Evolutionary conservation across 2,888 invertebrate species (phyloP).

Genomic region (Pachycephus smyrnensis): DNA sequence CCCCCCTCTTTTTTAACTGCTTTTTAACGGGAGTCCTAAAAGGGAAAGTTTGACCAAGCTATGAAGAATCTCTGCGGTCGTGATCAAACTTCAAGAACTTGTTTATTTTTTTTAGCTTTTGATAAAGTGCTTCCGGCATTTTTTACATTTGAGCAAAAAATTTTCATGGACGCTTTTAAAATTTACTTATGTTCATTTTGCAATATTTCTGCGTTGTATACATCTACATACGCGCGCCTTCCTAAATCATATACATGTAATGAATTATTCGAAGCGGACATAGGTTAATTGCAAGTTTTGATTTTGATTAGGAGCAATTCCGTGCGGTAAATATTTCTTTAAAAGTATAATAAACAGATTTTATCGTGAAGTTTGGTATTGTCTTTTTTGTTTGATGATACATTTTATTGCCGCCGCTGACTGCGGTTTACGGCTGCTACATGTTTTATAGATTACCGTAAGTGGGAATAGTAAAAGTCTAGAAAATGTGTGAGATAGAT

Average conservation of each 20-base stretch:
- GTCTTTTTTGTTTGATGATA: not conserved
- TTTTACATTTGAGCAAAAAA: not conserved
- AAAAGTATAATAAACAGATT: not conserved
- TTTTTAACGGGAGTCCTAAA: slow-evolving; percentile 46
- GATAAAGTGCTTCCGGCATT: not conserved
- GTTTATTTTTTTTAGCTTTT: not conserved
- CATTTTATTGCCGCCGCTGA: not conserved
- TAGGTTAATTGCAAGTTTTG: not conserved
- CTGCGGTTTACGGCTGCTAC: not conserved
- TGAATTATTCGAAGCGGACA: not conserved
- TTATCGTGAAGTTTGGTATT: not conserved
- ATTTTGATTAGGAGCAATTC: not conserved
- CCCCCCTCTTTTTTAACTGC: not conserved
- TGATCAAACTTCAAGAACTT: not conserved
- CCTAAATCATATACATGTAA: not conserved
- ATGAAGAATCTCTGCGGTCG: not conserved
- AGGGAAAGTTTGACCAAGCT: slow-evolving; percentile 45
- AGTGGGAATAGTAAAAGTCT: not conserved
- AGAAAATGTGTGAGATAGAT: not conserved
- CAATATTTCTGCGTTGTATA: not conserved
- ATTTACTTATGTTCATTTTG: not conserved
- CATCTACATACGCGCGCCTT: not conserved
- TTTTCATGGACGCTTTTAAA: not conserved
- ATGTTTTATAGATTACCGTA: not conserved
- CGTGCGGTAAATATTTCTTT: not conserved